phyloP scores from a whole-genome alignment of 2,113 vertebrate genomes.

The Microcebus murinus region DNA sequence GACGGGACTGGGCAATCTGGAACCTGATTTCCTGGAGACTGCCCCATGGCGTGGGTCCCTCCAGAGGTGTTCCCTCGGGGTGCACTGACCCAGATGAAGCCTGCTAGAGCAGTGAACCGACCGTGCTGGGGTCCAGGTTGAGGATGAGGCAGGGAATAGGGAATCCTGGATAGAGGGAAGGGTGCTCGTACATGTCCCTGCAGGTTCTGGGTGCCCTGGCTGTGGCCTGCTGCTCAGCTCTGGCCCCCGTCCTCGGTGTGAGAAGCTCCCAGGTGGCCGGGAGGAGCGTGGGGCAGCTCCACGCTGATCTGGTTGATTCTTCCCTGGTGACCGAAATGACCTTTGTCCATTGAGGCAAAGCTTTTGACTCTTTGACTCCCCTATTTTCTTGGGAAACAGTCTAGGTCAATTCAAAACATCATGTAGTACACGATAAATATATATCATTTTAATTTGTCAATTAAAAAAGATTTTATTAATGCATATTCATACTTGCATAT shows the following conservation, averaged over 20 bases:
- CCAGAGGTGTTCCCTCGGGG: background rate
- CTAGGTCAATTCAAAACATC: background rate
- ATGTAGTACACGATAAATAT: background rate
- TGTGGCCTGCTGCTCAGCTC: background rate
- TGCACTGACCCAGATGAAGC: background rate
- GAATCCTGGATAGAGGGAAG: background rate
- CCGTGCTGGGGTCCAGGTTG: background rate
- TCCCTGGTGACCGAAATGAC: background rate
- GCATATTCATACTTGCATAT: background rate
- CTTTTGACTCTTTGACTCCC: background rate
- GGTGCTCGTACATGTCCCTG: background rate
- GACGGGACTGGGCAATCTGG: background rate
- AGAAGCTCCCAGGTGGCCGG: background rate
- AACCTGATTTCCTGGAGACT: background rate
- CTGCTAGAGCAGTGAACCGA: background rate
- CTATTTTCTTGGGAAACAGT: background rate
- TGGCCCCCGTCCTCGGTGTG: background rate
- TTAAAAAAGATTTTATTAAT: background rate
- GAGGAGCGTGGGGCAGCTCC: accelerated
- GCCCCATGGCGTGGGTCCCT: background rate
- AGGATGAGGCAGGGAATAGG: background rate
- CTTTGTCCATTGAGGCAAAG: background rate
- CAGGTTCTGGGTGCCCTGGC: background rate
- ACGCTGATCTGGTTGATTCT: background rate
- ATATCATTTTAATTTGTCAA: background rate